Evolutionary conservation across 2,113 vertebrate genomes (phyloP).

Genomic region (Syngnathoides biaculeatus): DNA sequence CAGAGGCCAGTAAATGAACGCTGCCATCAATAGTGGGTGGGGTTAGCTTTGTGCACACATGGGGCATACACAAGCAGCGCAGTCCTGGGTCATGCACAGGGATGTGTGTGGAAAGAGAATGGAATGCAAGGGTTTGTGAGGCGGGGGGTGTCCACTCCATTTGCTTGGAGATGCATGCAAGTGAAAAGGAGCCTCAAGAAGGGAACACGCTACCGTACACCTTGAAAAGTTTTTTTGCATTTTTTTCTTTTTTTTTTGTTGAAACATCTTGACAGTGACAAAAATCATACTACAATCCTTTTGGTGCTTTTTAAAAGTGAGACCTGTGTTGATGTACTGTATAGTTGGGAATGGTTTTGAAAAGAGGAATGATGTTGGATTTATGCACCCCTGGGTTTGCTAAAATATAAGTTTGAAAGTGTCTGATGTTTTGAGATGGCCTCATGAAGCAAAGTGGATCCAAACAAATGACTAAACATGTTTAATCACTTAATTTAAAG

Average conservation of each 20-base stretch:
- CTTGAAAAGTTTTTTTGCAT: constrained; percentile 11
- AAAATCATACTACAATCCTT: background rate
- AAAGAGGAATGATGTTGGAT: background rate
- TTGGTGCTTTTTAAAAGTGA: background rate
- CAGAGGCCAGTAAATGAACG: constrained; percentile 75
- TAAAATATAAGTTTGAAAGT: background rate
- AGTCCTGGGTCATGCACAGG: constrained; percentile 74
- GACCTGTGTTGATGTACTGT: no score
- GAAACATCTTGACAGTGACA: constrained; percentile 15
- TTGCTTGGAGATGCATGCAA: constrained; percentile 73
- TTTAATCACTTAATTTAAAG: background rate
- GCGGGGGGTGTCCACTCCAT: constrained; percentile 58
- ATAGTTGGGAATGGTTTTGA: no score
- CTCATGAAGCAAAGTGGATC: background rate
- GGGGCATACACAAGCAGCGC: constrained; percentile 80
- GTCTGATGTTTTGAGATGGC: background rate
- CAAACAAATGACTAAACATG: background rate
- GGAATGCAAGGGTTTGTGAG: constrained; percentile 61
- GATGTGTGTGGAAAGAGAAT: constrained; percentile 53
- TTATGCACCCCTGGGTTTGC: background rate
- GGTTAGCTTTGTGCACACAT: constrained; percentile 75
- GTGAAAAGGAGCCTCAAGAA: constrained; percentile 50
- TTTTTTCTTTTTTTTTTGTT: background rate
- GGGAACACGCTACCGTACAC: constrained; percentile 14
- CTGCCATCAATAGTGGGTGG: constrained; percentile 29